Evolutionary conservation across 2,113 vertebrate genomes (phyloP), one percentile per base, ranked within the genome.

Genomic region (Atherinomorus stipes): DNA sequence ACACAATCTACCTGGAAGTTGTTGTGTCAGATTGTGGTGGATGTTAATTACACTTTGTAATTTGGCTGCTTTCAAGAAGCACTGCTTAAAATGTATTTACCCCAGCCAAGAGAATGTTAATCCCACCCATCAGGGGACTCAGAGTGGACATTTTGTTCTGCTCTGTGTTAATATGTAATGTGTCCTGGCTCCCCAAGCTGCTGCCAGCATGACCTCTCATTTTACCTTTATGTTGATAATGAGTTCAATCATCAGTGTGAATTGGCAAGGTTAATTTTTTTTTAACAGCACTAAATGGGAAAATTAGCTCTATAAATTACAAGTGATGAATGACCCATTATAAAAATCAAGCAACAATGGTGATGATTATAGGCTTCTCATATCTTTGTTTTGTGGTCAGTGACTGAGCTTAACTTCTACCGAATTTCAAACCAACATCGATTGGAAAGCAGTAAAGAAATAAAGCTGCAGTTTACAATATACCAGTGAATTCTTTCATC

Each of bases 251-350:
- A 83, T 88, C 74, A 86, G 60, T 69, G 49, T 61, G 73, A 88
- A 87, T 76, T 76, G 74, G 61, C 59, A 38, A 45, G 66, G 74
- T 80, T 71, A 52, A 81, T 83, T 75, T 74, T 62, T 19, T 26
- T 71, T 71, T 73, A 16, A 54, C 70, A 71, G 40, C 58, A 76
- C 71, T 87, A 84, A 89, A 91, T 87, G 78, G 74, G 56, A 69
- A 85, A 79, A 86, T 90, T 84, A 83, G 67, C 44, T 80, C 69
- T 44, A 76, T 65, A 88, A 88, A 86, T 90, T 86, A 81, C 54
- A 54, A 47, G 69, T 84, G 83, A 88, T 86, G 66, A 90, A 88
- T 74, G 84, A 67, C 53, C 61, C 67, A 87, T 90, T 85, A 83
- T 69, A 61, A 85, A 81, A 81, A 87, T 81, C 60, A 86, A 64